Base-by-base conservation (phyloP, 2,888 invertebrate species). In the Hydroisotoma schaefferi region DNA sequence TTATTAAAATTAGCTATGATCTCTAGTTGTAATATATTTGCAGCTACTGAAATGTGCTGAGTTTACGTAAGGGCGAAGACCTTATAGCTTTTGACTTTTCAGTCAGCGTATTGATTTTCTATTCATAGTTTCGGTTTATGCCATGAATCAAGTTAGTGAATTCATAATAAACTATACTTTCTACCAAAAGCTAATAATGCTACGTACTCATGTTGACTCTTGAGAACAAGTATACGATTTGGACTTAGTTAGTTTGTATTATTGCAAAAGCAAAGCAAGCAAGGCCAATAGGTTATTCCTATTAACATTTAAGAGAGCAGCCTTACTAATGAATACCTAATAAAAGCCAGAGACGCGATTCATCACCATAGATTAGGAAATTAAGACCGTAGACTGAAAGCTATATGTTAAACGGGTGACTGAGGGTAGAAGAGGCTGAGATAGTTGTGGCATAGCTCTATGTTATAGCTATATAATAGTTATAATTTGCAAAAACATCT, bases 261-360 rank as follows among this genome's bases (percentile, higher is more conserved):
- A 22, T 25, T 15, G 53, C 40, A 53, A 47, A 46, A 37, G 43
- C 54, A 54, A 53, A 48, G 52, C 60, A 55, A 60, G 60, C 60
- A 55, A 60, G 60, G 60, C 55, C 60, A 60, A 60, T 60, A 60
- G 60, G 60, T 60, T 60, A 60, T 60, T 60, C 60, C 60, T 56
- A 60, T 60, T 60, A 60, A 60, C 46, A 51, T 60, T 58, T 59
- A n/a, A n/a, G n/a, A n/a, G n/a, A n/a, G n/a, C n/a, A n/a, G 48
- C 55, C 40, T 40, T 27, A 15, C 38, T 40, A 53, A 53, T 40
- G 40, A 53, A 53, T 53, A 29, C 26, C 53, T 43, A 53, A 26
- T 37, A 52, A 52, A 52, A 52, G 6, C 27, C 3, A 18, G 53
- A 27, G 40, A 53, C 53, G 26, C 25, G n/a, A 18, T 18, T 26